phyloP scores from a whole-genome alignment of 2,888 invertebrate genomes.

The Heteromyza rotundicornis region DNA sequence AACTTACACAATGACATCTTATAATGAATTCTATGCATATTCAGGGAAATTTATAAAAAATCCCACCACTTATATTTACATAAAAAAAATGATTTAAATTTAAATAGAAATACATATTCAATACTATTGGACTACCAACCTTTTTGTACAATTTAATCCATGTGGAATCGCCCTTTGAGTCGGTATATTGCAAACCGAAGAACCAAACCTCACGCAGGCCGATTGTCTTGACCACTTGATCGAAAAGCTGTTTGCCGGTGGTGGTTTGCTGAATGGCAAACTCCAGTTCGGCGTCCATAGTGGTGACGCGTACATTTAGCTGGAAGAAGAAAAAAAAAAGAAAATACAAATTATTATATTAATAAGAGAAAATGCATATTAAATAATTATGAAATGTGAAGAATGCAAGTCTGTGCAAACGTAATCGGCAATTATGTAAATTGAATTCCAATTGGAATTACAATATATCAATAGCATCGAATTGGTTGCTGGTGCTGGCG shows the following conservation, averaged over 20 bases:
- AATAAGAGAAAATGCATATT: not conserved
- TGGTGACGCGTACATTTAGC: constrained; percentile 99
- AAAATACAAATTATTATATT: constrained; percentile 11
- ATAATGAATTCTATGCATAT: no score
- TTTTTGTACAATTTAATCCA: constrained; percentile 99
- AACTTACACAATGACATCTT: no score
- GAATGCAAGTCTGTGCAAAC: no score
- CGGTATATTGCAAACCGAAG: constrained; percentile 98
- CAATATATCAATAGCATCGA: no score
- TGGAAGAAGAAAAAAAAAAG: constrained; percentile 62
- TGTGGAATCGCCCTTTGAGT: constrained; percentile 95
- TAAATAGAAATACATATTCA: no score
- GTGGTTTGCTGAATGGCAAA: constrained; percentile 99
- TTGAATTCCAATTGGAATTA: not conserved
- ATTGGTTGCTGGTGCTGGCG: not conserved
- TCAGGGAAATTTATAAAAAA: no score
- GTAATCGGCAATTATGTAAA: constrained; percentile 1
- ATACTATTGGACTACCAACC: constrained; percentile 71
- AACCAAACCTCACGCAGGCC: constrained; percentile 99
- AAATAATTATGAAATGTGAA: no score
- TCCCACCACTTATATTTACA: no score
- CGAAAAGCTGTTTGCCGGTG: constrained; percentile 99
- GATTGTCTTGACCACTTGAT: constrained; percentile 99
- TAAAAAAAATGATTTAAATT: no score
- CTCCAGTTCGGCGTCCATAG: constrained; percentile 99